Evolutionary conservation across 1,140 invertebrate species (phyloP).

Genomic region (Limonius californicus): DNA sequence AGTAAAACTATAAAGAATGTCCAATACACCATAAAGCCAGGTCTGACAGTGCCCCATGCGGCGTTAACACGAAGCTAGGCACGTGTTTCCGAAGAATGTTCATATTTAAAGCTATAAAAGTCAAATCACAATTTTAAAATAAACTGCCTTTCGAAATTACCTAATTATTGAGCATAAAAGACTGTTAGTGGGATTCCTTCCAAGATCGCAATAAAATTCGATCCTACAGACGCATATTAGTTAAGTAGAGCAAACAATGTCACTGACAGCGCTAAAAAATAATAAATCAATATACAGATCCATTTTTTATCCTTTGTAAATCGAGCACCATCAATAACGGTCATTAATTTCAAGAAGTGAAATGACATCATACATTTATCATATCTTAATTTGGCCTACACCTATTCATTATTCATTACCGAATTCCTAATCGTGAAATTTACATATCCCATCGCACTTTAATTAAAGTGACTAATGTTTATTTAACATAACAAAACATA

Average conservation of each 20-base stretch:
- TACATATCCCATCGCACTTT: slow-evolving; percentile 38
- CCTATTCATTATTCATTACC: slow-evolving; percentile 31
- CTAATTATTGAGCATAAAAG: no score
- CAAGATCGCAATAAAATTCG: no score
- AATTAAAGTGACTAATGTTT: slow-evolving; percentile 43
- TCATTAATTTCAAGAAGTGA: slow-evolving; percentile 21
- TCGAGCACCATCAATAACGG: slow-evolving; percentile 24
- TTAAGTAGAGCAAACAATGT: slow-evolving; percentile 13
- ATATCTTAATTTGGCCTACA: slow-evolving; percentile 33
- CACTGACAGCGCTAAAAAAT: slow-evolving; percentile 7
- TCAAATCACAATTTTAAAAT: no score
- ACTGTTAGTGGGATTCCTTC: no score
- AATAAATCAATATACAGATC: slow-evolving; percentile 8
- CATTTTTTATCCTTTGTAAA: slow-evolving; percentile 21
- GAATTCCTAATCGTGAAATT: slow-evolving; percentile 37
- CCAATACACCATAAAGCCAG: no score
- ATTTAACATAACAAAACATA: slow-evolving; percentile 43
- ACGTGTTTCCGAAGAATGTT: no score
- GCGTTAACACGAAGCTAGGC: no score
- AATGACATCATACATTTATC: slow-evolving; percentile 32
- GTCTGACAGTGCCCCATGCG: no score
- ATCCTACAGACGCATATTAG: not conserved
- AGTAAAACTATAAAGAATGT: no score
- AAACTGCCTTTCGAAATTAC: no score
- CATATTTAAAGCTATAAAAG: no score